These are phyloP conservation scores for Eurystomus glaucurus DNA, from an alignment of 2,797 vertebrate genomes.

Conservation along the genomic window DNA sequence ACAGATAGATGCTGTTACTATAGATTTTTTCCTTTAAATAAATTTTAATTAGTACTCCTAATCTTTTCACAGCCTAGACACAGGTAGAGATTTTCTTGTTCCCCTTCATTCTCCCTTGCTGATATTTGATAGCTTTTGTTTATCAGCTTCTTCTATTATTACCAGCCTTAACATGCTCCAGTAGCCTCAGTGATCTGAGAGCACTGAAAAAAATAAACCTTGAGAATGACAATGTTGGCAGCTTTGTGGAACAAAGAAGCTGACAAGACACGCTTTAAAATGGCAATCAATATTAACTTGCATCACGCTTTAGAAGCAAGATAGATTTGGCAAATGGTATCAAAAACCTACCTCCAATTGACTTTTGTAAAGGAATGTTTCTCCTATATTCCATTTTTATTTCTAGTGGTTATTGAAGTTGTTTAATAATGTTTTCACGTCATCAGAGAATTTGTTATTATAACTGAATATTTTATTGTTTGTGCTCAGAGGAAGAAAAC, in stretches of 20 bases:
- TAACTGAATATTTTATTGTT: slow-evolving; percentile 4
- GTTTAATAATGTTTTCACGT: not conserved
- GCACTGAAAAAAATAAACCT: slow-evolving; percentile 29
- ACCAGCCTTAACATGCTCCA: slow-evolving; percentile 42
- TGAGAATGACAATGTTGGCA: slow-evolving; percentile 44
- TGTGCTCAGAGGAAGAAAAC: not conserved
- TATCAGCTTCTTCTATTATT: slow-evolving; percentile 38
- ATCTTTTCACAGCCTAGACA: not conserved
- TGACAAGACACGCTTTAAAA: slow-evolving; percentile 2
- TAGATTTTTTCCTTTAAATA: not conserved
- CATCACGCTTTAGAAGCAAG: not conserved
- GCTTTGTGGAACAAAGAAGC: slow-evolving; percentile 31
- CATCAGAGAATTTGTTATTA: slow-evolving; percentile 36
- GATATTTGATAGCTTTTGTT: slow-evolving; percentile 45
- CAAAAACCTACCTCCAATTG: not conserved
- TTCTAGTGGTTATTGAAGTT: slow-evolving; percentile 26
- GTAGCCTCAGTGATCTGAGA: not conserved
- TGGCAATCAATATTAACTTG: slow-evolving; percentile 67
- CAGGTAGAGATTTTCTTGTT: not conserved
- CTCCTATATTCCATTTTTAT: slow-evolving; percentile 28
- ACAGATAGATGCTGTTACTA: not conserved
- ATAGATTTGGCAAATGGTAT: slow-evolving; percentile 27
- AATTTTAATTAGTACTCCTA: not conserved
- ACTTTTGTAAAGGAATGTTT: slow-evolving; percentile 26
- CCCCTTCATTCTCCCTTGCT: not conserved